These are phyloP conservation scores for Bombus ignitus DNA, from an alignment of 1,140 invertebrate genomes.

Conservation along the genomic window DNA sequence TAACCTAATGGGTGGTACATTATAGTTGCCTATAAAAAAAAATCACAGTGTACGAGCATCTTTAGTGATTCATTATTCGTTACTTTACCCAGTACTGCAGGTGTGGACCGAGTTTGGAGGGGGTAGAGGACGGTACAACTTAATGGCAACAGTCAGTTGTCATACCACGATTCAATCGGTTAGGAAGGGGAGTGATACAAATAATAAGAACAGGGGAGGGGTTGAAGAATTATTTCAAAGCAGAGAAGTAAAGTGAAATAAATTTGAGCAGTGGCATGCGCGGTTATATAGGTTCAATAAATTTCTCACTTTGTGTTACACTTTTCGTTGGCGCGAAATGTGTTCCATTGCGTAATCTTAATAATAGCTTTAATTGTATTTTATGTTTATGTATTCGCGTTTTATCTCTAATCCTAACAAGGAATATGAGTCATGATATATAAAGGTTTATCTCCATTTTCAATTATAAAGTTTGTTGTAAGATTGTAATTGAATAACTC, in stretches of 20 bases:
- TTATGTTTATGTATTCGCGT: background rate
- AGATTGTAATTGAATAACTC: constrained; percentile 41
- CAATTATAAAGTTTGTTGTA: constrained; percentile 5
- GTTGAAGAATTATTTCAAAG: background rate
- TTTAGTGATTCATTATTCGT: constrained; percentile 22
- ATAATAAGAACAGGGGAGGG: constrained; percentile 19
- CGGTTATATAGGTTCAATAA: constrained; percentile 1
- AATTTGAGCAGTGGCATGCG: constrained; percentile 19
- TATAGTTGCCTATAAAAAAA: constrained; percentile 17
- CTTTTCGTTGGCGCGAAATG: constrained; percentile 40
- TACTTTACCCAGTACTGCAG: constrained; percentile 26
- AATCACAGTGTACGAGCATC: constrained; percentile 18
- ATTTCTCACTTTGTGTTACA: background rate
- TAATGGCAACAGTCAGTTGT: constrained; percentile 32
- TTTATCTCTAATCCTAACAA: constrained; percentile 26
- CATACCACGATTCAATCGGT: constrained; percentile 31
- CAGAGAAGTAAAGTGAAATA: constrained; percentile 14
- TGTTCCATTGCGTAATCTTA: constrained; percentile 36
- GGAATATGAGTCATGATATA: background rate
- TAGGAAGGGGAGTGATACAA: constrained; percentile 24
- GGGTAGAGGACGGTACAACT: constrained; percentile 31
- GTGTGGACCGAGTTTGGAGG: constrained; percentile 30
- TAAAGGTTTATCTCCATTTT: constrained; percentile 12
- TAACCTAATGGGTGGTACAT: constrained; percentile 42
- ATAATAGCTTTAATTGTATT: background rate